A percentile compares a stretch with the other conserved stretches of the same genome.
phyloP scores from a whole-genome alignment of 1,140 invertebrate genomes.

The Ostrea denselamellosa region DNA sequence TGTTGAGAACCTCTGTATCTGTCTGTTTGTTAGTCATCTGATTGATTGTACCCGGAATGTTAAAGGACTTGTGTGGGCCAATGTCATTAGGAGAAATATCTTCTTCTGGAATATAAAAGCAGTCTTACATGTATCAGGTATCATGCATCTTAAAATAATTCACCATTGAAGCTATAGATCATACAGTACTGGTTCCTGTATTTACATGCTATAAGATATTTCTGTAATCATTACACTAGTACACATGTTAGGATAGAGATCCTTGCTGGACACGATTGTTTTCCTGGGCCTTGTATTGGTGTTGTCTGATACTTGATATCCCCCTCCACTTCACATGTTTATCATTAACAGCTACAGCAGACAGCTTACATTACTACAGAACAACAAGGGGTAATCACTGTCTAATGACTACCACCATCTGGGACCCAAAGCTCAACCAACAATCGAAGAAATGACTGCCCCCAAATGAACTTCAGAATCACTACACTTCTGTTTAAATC shows the following conservation, averaged over 20 bases:
- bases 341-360: not conserved
- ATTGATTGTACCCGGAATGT: not conserved
- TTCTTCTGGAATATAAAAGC: conserved; percentile 42
- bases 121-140: no score
- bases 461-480: no score
- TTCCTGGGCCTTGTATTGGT: not conserved
- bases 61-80: conserved; percentile 34
- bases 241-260: not conserved
- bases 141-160: no score
- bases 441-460: no score
- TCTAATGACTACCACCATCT: not conserved
- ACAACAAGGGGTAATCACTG: not conserved
- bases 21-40: not conserved
- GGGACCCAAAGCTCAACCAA: no score
- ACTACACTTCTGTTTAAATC: no score
- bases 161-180: no score
- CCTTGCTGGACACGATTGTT: not conserved
- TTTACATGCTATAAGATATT: no score
- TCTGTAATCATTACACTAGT: no score
- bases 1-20: conserved; percentile 15
- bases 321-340: not conserved
- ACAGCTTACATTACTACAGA: conserved; percentile 25
- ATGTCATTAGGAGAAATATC: conserved; percentile 56
- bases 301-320: not conserved
- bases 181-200: no score